A percentile compares a stretch with the other conserved stretches of the same genome.
phyloP scores from a whole-genome alignment of 1,140 invertebrate species.

The Nixonia krombeini region DNA sequence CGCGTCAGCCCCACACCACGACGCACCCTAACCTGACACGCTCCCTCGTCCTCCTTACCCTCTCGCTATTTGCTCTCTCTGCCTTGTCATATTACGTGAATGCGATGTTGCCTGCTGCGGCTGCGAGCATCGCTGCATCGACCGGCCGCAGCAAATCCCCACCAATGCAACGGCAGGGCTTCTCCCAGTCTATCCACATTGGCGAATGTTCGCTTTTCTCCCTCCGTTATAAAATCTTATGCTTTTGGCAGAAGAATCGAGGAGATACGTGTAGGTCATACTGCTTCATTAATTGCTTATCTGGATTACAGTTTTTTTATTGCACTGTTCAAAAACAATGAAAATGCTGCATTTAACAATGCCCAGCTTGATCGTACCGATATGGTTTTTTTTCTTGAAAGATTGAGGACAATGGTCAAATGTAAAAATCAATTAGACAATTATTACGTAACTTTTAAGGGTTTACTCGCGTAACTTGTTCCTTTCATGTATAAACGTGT shows the following conservation, averaged over 20 bases:
- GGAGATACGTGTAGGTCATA: not conserved
- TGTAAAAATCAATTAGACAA: too few species aligned
- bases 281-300: not conserved
- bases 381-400: too few species aligned
- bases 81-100: conserved; percentile 7
- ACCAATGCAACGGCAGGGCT: conserved; percentile 4
- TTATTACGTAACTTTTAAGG: too few species aligned
- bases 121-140: conserved; percentile 17
- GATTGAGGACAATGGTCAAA: too few species aligned
- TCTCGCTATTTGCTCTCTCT: conserved; percentile 4
- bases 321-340: too few species aligned
- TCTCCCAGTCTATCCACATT: not conserved
- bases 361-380: too few species aligned
- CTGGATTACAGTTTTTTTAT: too few species aligned
- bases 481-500: too few species aligned
- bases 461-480: too few species aligned
- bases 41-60: not conserved
- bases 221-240: not conserved
- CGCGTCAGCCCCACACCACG: conserved; percentile 7
- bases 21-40: not conserved
- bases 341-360: too few species aligned
- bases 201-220: not conserved
- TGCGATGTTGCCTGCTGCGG: conserved; percentile 16
- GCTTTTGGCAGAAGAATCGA: not conserved
- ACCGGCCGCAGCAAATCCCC: conserved; percentile 16